Evolutionary conservation across 2,113 vertebrate species (phyloP).

Genomic region (Pteruthius melanotis): DNA sequence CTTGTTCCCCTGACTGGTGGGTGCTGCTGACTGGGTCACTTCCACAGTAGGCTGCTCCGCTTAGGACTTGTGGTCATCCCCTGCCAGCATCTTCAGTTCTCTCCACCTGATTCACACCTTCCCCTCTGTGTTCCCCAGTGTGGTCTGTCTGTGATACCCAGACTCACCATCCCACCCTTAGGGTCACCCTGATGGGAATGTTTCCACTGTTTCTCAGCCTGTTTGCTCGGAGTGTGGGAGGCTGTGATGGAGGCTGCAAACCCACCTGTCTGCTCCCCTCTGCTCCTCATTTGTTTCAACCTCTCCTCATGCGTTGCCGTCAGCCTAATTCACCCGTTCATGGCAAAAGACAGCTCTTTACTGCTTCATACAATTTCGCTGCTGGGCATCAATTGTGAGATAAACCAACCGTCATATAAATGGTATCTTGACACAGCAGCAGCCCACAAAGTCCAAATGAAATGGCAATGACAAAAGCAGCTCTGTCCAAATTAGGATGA

Average conservation of each 20-base stretch:
- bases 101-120: neutral
- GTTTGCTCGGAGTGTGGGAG: neutral
- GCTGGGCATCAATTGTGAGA: neutral
- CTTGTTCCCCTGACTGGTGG: neutral
- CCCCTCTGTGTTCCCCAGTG: neutral
- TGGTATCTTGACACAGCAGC: neutral
- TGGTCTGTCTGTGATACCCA: too few relatives aligned
- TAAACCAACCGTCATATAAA: neutral
- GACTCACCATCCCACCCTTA: too few relatives aligned
- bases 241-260: neutral
- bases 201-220: neutral
- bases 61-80: neutral
- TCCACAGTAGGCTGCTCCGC: neutral
- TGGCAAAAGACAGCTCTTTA: neutral
- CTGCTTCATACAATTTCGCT: neutral
- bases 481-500: neutral
- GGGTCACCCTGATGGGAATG: accelerated
- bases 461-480: neutral
- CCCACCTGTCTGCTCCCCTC: neutral
- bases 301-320: accelerated
- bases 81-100: too few relatives aligned
- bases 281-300: neutral
- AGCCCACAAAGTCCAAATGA: neutral
- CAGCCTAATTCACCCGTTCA: neutral
- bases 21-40: neutral